Conservation (phyloP, 2,113 vertebrate species). For the Condylura cristata region DNA sequence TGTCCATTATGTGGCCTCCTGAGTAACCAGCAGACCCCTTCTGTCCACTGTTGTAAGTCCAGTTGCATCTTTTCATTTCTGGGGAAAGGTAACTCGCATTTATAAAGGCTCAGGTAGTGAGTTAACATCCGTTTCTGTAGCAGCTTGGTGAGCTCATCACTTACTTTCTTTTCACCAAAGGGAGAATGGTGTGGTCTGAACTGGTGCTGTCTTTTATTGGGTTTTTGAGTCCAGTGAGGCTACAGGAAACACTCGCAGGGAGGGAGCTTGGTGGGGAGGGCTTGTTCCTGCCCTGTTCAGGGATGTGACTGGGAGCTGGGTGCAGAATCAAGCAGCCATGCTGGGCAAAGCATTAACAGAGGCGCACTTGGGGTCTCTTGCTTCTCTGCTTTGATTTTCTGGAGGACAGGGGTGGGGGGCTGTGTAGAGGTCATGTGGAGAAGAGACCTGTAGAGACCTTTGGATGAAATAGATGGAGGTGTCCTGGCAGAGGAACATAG, state of each 20-base stretch:
- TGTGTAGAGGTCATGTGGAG: too few relatives aligned
- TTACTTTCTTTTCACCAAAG: background rate
- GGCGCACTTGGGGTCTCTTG: too few relatives aligned
- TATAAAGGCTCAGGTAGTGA: too few relatives aligned
- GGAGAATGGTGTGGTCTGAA: background rate
- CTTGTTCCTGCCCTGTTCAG: background rate
- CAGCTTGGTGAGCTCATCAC: background rate
- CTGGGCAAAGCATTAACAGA: too few relatives aligned
- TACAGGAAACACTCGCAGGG: rapidly evolving
- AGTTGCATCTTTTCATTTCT: background rate
- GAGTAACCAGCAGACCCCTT: background rate
- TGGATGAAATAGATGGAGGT: too few relatives aligned
- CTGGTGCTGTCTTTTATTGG: background rate
- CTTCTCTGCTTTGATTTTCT: too few relatives aligned
- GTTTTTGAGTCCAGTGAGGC: background rate
- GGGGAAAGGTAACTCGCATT: rapidly evolving
- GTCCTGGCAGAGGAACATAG: too few relatives aligned
- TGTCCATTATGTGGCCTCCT: background rate
- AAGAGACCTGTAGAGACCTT: too few relatives aligned
- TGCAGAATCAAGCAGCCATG: too few relatives aligned
- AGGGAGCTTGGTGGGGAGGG: background rate
- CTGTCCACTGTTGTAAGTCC: rapidly evolving
- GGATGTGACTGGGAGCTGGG: background rate
- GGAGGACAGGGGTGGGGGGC: too few relatives aligned
- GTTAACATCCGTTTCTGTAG: background rate